Percentiles rank a stretch among this genome's conserved stretches.
Evolutionary conservation across 2,113 vertebrate genomes (phyloP).

Genomic region (Gracilinanus agilis): DNA sequence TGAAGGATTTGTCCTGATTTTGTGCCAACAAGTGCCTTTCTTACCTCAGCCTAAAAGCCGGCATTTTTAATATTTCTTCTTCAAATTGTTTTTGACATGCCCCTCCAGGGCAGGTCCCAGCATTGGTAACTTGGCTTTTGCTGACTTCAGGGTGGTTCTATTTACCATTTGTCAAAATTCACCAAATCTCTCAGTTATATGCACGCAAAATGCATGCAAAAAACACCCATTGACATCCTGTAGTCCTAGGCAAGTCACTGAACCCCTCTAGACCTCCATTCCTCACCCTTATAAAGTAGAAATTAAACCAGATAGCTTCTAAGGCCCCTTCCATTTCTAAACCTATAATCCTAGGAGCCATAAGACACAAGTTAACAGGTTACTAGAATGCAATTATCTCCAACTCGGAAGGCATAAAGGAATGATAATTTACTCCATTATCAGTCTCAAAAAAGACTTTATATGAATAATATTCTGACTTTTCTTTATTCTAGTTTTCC

Average conservation of each 20-base stretch:
- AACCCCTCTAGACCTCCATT: neutral
- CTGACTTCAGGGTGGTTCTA: neutral
- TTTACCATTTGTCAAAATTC: no score
- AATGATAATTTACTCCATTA: slow-evolving; percentile 7
- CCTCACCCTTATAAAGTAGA: neutral
- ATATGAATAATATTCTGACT: slow-evolving; percentile 8
- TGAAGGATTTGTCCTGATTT: neutral
- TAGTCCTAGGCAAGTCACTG: neutral
- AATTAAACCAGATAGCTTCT: neutral
- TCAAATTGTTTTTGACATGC: neutral
- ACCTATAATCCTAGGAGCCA: neutral
- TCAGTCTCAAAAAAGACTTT: slow-evolving; percentile 1
- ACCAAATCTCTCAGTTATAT: neutral
- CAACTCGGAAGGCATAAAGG: neutral
- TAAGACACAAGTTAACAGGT: neutral
- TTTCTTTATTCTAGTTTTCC: slow-evolving; percentile 36
- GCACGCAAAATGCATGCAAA: neutral
- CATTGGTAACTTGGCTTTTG: neutral
- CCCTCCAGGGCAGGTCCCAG: neutral
- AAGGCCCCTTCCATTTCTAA: neutral
- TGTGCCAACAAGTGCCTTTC: neutral
- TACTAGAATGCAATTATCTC: neutral
- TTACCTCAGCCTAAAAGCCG: neutral
- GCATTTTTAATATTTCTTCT: neutral
- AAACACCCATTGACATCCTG: neutral